A percentile compares a stretch with the other conserved stretches of the same genome.
These are phyloP conservation scores for Baronia brevicornis DNA, from an alignment of 2,888 invertebrate genomes.

Conservation along the genomic window DNA sequence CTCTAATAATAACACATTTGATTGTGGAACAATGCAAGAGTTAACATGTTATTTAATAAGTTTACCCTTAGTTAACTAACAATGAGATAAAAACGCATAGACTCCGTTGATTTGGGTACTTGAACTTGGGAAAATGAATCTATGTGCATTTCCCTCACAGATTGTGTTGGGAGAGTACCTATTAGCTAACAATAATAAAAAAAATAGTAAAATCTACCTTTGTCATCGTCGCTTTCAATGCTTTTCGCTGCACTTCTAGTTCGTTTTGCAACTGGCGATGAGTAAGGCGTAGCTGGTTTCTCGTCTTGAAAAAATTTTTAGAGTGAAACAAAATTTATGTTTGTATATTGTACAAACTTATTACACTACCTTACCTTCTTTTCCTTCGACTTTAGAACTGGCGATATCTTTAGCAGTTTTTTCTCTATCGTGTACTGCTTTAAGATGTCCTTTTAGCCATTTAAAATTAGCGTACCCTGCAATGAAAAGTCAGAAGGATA, in stretches of 20 bases:
- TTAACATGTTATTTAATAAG: too few species aligned
- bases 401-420: slow-evolving; percentile 11
- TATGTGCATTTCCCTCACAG: too few species aligned
- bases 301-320: slow-evolving; percentile 2
- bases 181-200: too few species aligned
- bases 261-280: slow-evolving; percentile 36
- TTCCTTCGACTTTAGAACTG: slow-evolving; percentile 1
- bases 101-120: too few species aligned
- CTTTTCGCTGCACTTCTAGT: slow-evolving; percentile 35
- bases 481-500: slow-evolving; percentile 11
- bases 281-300: slow-evolving; percentile 12
- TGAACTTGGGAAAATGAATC: too few species aligned
- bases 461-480: slow-evolving; percentile 54
- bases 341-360: slow-evolving; percentile 2
- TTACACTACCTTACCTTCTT: slow-evolving; percentile 6
- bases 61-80: too few species aligned
- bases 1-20: too few species aligned
- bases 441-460: slow-evolving; percentile 57
- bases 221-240: slow-evolving; percentile 17
- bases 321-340: slow-evolving; percentile 4
- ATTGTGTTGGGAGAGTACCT: too few species aligned
- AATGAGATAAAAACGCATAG: too few species aligned
- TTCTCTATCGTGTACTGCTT: slow-evolving; percentile 48
- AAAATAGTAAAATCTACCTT: slow-evolving; percentile 16
- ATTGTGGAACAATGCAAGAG: too few species aligned